These are phyloP conservation scores for Lithophane socia DNA, from an alignment of 2,888 invertebrate genomes.

Conservation along the genomic window DNA sequence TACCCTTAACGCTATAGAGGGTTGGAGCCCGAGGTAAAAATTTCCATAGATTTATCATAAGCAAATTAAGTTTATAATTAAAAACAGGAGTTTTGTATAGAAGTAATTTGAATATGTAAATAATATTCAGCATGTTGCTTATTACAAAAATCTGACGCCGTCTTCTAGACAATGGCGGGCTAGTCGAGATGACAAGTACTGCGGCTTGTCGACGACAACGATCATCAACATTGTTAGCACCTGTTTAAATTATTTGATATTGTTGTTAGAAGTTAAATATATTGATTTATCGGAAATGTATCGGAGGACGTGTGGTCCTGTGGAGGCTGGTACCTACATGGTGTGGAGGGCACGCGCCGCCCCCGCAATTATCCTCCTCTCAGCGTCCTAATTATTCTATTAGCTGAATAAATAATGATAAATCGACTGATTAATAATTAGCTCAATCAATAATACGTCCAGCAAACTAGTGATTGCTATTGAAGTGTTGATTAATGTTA, in stretches of 20 bases:
- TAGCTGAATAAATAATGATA: conserved; percentile 87
- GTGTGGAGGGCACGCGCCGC: conserved; percentile 62
- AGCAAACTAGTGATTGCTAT: conserved; percentile 47
- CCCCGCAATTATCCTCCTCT: conserved; percentile 79
- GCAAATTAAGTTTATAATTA: conserved; percentile 91
- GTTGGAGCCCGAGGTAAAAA: conserved; percentile 88
- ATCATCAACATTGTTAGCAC: neutral
- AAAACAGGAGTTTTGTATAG: conserved; percentile 90
- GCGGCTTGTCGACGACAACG: neutral
- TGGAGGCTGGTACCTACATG: conserved; percentile 68
- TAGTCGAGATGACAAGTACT: conserved; percentile 26
- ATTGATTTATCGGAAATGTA: conserved; percentile 51
- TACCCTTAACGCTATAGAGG: conserved; percentile 89
- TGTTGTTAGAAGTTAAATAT: conserved; percentile 10
- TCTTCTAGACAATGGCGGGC: conserved; percentile 60
- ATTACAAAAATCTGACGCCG: conserved; percentile 69
- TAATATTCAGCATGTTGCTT: conserved; percentile 82
- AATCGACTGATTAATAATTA: conserved; percentile 79
- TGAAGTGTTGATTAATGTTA: conserved; percentile 40
- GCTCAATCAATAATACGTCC: conserved; percentile 48
- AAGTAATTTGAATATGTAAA: conserved; percentile 90
- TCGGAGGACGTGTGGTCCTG: conserved; percentile 46
- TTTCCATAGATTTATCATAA: conserved; percentile 91
- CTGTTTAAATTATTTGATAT: conserved; percentile 13
- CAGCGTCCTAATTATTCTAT: conserved; percentile 84